Percentiles rank a stretch among this genome's conserved stretches.
Evolutionary conservation across 1,140 invertebrate genomes (phyloP).

Genomic region (Luehdorfia chinensis): DNA sequence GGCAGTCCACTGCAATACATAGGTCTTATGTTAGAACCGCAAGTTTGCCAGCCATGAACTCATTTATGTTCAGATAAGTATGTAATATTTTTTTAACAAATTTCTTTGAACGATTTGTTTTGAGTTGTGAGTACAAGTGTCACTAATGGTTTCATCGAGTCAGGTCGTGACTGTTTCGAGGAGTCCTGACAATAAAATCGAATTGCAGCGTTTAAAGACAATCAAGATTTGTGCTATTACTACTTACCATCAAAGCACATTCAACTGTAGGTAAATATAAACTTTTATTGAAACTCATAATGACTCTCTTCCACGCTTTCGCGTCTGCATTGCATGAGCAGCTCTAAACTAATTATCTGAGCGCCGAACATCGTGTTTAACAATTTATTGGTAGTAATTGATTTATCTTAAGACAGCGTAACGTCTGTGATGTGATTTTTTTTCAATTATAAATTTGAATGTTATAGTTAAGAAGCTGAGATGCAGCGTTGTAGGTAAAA

Average conservation of each 20-base stretch:
- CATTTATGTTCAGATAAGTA: no score
- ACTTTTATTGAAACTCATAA: constrained; percentile 7
- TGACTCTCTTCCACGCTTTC: constrained; percentile 4
- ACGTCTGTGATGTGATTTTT: constrained; percentile 29
- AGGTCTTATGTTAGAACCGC: no score
- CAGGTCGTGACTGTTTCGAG: constrained; percentile 45
- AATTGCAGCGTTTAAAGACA: constrained; percentile 33
- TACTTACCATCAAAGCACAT: background rate
- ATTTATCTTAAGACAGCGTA: constrained; percentile 6
- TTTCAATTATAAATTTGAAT: constrained; percentile 30
- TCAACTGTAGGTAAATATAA: constrained; percentile 6
- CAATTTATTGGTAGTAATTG: constrained; percentile 13
- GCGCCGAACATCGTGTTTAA: constrained; percentile 1
- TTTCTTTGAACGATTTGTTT: no score
- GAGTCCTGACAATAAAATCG: constrained; percentile 40
- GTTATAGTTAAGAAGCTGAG: constrained; percentile 30
- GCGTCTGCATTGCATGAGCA: constrained; percentile 3
- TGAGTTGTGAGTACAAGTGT: constrained; percentile 9
- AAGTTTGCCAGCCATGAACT: no score
- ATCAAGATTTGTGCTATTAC: constrained; percentile 13
- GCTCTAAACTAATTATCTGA: background rate
- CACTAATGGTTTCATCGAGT: constrained; percentile 25
- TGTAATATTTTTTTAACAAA: no score
- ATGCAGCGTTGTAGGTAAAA: constrained; percentile 33
- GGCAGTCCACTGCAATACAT: no score